Conservation (phyloP, 2,113 vertebrate species). For the Tautogolabrus adspersus region DNA sequence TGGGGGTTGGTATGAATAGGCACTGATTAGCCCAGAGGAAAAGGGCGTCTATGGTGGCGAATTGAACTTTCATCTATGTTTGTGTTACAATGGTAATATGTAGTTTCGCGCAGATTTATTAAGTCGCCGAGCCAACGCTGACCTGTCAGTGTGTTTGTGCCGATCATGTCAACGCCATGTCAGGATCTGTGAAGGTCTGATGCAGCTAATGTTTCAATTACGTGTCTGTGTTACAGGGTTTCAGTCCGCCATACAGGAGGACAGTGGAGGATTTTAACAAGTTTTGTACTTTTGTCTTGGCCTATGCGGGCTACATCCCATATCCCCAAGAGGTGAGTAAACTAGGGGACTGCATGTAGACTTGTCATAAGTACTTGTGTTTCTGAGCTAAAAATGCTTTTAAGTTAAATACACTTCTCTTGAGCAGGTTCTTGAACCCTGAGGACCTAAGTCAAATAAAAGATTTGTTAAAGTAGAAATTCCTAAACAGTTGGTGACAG, state of each 20-base stretch:
- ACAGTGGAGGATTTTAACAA: conserved; percentile 99
- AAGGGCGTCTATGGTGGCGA: neutral
- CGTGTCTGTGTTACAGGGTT: conserved; percentile 82
- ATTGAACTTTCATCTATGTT: neutral
- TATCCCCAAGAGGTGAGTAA: conserved; percentile 93
- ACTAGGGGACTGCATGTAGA: neutral
- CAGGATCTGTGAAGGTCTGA: conserved; percentile 12
- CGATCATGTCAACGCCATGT: conserved; percentile 51
- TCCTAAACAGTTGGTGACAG: too few relatives aligned
- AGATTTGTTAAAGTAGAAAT: too few relatives aligned
- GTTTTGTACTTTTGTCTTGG: conserved; percentile 98
- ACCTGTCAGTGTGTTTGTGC: conserved; percentile 4
- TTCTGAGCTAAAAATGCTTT: neutral
- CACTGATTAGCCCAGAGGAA: neutral
- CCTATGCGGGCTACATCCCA: conserved; percentile 97
- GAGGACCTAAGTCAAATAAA: too few relatives aligned
- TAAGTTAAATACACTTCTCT: neutral
- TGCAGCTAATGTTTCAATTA: neutral
- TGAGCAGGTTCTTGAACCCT: neutral
- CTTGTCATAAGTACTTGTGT: neutral
- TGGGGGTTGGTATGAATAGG: conserved; percentile 36
- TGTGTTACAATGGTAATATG: neutral
- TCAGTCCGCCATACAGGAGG: conserved; percentile 88
- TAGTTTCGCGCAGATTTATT: neutral
- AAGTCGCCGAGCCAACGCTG: neutral